Percentiles rank a stretch among this genome's conserved stretches.
Conservation (phyloP, 2,797 vertebrate genomes). For the Typhlichthys eigenmanni region DNA sequence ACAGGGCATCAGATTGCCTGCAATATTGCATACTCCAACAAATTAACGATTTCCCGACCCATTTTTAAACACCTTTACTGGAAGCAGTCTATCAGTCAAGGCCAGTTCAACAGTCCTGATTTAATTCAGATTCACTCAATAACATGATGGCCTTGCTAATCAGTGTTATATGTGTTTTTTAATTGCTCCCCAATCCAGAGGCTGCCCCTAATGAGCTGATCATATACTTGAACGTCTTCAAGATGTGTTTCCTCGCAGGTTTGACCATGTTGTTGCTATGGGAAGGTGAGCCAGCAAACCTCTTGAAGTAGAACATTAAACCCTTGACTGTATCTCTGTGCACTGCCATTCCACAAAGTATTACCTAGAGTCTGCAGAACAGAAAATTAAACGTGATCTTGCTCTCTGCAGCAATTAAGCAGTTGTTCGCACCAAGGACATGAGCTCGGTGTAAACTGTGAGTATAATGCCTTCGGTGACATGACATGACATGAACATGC, state of each 20-base stretch:
- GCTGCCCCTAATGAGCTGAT: constrained; percentile 45
- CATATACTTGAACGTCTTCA: constrained; percentile 48
- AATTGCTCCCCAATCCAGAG: constrained; percentile 33
- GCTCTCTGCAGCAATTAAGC: constrained; percentile 42
- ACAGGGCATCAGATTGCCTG: constrained; percentile 48
- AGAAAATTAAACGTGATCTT: constrained; percentile 6
- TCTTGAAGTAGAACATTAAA: background rate
- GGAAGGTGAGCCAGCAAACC: constrained; percentile 45
- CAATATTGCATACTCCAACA: constrained; percentile 58
- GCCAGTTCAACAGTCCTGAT: constrained; percentile 46
- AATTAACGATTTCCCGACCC: constrained; percentile 60
- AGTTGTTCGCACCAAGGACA: constrained; percentile 26
- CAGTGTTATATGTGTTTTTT: constrained; percentile 22
- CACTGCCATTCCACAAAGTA: no score
- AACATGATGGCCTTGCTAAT: constrained; percentile 48
- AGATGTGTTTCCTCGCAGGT: constrained; percentile 51
- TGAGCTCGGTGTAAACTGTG: constrained; percentile 23
- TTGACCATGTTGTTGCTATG: constrained; percentile 29
- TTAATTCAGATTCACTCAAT: constrained; percentile 45
- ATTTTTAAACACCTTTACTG: constrained; percentile 58
- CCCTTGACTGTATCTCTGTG: no score
- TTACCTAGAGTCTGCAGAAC: no score
- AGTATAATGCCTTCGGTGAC: constrained; percentile 36
- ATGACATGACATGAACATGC: constrained; percentile 32
- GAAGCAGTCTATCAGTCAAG: constrained; percentile 53